Evolutionary conservation across 2,888 invertebrate genomes (phyloP), one percentile per base, ranked within the genome.

Genomic region (Trichopria drosophilae): DNA sequence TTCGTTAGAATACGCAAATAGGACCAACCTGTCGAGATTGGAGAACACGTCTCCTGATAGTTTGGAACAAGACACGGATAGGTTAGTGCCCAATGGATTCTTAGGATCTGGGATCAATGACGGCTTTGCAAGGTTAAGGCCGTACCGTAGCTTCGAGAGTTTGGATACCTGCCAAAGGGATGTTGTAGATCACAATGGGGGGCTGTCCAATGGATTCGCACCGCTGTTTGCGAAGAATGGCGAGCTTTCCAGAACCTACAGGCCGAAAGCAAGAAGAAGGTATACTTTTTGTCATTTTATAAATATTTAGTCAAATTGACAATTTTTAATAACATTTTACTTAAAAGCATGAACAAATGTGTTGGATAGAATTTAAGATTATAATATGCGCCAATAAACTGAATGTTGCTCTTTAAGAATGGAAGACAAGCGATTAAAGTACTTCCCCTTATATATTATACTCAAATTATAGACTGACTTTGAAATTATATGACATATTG

Each of bases 91-190:
- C 62, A 77, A 60, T 40, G 64, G 66, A 7, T 64, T 62, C 35
- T 34, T 58, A 3, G 52, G 41, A 1, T 54, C 45, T 16, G 16
- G 36, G 35, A 34, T n/a, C n/a, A n/a, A 53, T 10, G 60, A 62
- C 13, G 64, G 62, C 13, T 63, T 67, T 31, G 57, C 61, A 1
- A 70, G 73, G 37, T 66, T 79, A 44, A 71, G 78, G 42, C 78
- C 79, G 1, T 78, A 77, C 52, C 71, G 79, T 13, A 79, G 79
- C 59, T 78, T 78, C 65, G 81, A 81, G 68, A 79, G 80, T 42
- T 67, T 81, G 31, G 75, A 78, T 48, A 62, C 68, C 9, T 66
- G 68, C 47, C 70, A 68, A 53, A 71, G 66, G 13, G 31, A 44
- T 9, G n/a, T 29, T 6, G 32, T 39, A 6, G 51, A 57, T 31